These are phyloP conservation scores for Orestias chungarensis DNA, from an alignment of 2,797 vertebrate genomes.

Conservation along the genomic window DNA sequence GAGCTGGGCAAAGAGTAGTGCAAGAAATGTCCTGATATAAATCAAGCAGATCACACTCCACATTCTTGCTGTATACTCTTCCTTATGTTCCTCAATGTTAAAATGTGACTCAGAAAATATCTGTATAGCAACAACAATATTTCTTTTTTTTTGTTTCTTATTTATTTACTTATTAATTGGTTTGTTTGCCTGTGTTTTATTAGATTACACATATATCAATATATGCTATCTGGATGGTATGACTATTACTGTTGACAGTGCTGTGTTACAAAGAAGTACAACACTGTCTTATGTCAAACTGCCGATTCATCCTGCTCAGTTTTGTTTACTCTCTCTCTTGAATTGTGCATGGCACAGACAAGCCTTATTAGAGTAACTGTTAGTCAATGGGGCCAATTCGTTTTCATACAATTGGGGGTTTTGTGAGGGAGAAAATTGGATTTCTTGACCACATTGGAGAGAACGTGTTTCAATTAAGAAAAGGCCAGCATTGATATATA, in stretches of 20 bases:
- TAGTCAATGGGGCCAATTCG: conserved; percentile 29
- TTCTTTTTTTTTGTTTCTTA: too few species aligned
- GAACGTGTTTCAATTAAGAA: conserved; percentile 24
- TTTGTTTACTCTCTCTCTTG: conserved; percentile 23
- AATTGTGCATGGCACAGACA: conserved; percentile 17
- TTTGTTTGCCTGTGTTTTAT: too few species aligned
- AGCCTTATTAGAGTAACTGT: conserved; percentile 27
- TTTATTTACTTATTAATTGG: too few species aligned
- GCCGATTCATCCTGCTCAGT: conserved; percentile 12
- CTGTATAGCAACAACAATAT: background rate
- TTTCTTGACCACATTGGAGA: conserved; percentile 18
- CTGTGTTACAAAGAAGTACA: conserved; percentile 1
- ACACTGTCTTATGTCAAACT: conserved; percentile 15
- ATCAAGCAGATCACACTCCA: background rate
- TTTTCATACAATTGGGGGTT: conserved; percentile 18
- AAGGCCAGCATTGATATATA: conserved; percentile 29
- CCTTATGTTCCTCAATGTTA: background rate
- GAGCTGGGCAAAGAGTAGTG: conserved; percentile 35
- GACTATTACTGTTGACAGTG: conserved; percentile 4
- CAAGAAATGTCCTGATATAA: background rate
- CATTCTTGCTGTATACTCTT: background rate
- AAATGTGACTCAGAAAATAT: background rate
- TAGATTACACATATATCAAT: too few species aligned
- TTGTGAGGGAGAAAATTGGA: conserved; percentile 34
- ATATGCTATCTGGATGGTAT: background rate